Evolutionary conservation across 1,140 invertebrate species (phyloP).

Genomic region (Drosophila bifasciata): DNA sequence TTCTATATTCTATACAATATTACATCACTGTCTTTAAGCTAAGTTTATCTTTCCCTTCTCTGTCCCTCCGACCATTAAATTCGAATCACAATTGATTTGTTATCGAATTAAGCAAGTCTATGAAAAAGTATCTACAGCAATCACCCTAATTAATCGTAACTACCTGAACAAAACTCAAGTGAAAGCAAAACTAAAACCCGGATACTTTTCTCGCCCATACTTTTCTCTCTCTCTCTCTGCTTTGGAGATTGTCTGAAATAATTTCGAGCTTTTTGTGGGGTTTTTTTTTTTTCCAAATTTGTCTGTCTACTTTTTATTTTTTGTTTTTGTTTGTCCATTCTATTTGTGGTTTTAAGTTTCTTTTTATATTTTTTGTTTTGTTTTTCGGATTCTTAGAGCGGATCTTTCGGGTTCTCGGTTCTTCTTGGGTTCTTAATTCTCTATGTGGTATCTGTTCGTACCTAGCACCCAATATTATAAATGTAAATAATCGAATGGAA

Average conservation of each 20-base stretch:
- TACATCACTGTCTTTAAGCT: no score
- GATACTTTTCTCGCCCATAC: no score
- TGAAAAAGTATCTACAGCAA: neutral
- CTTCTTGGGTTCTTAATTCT: no score
- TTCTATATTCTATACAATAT: no score
- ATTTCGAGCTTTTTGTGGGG: conserved; percentile 15
- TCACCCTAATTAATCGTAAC: neutral
- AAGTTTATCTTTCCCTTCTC: no score
- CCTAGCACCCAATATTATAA: no score
- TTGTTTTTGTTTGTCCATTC: conserved; percentile 25
- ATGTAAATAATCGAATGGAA: no score
- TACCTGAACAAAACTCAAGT: neutral
- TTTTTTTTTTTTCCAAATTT: conserved; percentile 10
- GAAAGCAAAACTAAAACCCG: conserved; percentile 19
- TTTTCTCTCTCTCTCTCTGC: no score
- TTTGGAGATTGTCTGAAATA: conserved; percentile 20
- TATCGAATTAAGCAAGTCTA: neutral
- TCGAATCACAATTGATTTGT: neutral
- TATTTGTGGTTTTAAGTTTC: conserved; percentile 23
- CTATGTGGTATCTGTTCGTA: no score
- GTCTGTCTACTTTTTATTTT: conserved; percentile 5
- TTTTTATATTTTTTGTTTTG: conserved; percentile 5
- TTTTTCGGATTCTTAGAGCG: conserved; percentile 24
- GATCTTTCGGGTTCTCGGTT: neutral
- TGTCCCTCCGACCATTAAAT: no score